Conservation (phyloP, 35 echinoderm and acorn worm species). For the Strongylocentrotus purpuratus region DNA sequence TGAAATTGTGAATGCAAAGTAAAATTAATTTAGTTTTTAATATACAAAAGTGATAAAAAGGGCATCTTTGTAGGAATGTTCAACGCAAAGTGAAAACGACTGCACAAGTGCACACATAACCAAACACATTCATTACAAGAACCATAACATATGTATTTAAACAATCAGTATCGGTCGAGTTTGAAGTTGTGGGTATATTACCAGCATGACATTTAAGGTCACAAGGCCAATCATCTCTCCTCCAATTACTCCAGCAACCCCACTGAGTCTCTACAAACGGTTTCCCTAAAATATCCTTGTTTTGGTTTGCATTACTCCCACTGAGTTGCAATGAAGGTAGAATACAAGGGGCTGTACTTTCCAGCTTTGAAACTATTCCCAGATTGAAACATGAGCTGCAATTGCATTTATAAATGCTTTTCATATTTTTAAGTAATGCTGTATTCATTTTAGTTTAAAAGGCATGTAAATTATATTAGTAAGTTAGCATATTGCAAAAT, state of each 20-base stretch:
- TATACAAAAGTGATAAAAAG: no score
- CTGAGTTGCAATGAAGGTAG: not conserved
- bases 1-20: no score
- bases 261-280: not conserved
- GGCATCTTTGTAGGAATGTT: no score
- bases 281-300: slow-evolving; percentile 4
- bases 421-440: no score
- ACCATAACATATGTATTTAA: not conserved
- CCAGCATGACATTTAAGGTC: slow-evolving; percentile 7
- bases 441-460: no score
- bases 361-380: not conserved
- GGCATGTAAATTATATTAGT: no score
- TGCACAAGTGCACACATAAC: not conserved
- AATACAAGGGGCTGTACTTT: not conserved
- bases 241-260: slow-evolving; percentile 30
- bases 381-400: not conserved
- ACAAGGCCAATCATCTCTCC: slow-evolving; percentile 16
- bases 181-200: slow-evolving; percentile 12
- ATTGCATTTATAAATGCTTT: not conserved
- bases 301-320: slow-evolving; percentile 9
- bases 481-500: no score
- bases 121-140: not conserved
- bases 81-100: no score
- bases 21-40: no score
- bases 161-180: not conserved